A percentile compares a stretch with the other conserved stretches of the same genome.
phyloP scores from a whole-genome alignment of 1,140 invertebrate genomes.

The Mercenaria mercenaria region DNA sequence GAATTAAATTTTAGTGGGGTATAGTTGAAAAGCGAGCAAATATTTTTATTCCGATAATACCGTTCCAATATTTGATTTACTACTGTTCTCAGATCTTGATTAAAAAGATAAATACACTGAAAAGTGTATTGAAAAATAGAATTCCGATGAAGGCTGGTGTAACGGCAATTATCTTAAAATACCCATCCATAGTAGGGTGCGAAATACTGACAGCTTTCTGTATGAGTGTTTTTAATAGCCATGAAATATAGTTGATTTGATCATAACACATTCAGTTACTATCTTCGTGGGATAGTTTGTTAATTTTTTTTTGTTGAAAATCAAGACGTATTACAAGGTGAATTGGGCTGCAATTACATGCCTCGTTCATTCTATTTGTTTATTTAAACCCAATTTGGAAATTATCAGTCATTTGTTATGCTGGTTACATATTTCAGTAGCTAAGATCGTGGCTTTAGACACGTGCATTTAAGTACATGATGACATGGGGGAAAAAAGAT shows the following conservation, averaged over 20 bases:
- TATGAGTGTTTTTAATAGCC: neutral
- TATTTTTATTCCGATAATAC: conserved; percentile 57
- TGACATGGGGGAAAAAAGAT: neutral
- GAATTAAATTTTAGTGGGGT: conserved; percentile 32
- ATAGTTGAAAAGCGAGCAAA: conserved; percentile 40
- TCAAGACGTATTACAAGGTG: neutral
- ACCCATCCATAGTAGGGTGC: conserved; percentile 1
- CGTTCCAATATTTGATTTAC: conserved; percentile 39
- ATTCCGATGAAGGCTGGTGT: conserved; percentile 23
- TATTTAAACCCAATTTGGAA: conserved; percentile 16
- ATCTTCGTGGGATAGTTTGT: neutral
- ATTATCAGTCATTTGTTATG: neutral
- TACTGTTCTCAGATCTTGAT: conserved; percentile 15
- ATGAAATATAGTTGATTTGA: conserved; percentile 26
- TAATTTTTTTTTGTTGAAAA: neutral
- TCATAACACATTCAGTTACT: conserved; percentile 8
- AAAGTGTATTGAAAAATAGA: conserved; percentile 18
- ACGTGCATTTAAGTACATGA: neutral
- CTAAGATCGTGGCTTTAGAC: neutral
- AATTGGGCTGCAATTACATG: neutral
- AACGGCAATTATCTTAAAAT: conserved; percentile 4
- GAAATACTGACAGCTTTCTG: neutral
- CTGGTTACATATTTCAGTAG: neutral
- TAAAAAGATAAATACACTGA: conserved; percentile 5
- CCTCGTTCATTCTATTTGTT: neutral